A percentile compares a stretch with the other conserved stretches of the same genome.
Evolutionary conservation across 2,888 invertebrate genomes (phyloP).

Genomic region (Abrostola triplasia): DNA sequence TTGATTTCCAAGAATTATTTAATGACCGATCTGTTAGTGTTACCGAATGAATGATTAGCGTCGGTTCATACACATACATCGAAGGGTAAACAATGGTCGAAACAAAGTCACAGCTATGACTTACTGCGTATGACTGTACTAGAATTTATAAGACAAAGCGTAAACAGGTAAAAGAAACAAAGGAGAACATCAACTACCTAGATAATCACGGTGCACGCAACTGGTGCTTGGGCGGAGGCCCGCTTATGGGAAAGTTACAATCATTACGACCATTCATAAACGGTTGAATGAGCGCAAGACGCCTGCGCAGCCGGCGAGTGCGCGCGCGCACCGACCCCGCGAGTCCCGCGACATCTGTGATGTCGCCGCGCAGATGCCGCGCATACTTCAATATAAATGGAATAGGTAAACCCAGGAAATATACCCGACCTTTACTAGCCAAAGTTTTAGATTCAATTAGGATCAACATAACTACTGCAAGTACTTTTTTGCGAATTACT

Average conservation of each 20-base stretch:
- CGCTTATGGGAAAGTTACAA: slow-evolving; percentile 84
- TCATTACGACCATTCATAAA: slow-evolving; percentile 85
- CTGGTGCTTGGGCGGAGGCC: slow-evolving; percentile 75
- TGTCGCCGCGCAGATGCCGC: slow-evolving; percentile 66
- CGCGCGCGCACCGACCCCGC: slow-evolving; percentile 71
- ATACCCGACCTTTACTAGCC: slow-evolving; percentile 17
- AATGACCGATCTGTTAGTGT: slow-evolving; percentile 15
- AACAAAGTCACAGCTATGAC: slow-evolving; percentile 49
- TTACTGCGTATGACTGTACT: slow-evolving; percentile 45
- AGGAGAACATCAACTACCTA: slow-evolving; percentile 53
- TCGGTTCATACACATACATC: slow-evolving; percentile 44
- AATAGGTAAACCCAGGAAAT: slow-evolving; percentile 37
- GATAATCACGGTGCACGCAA: slow-evolving; percentile 65
- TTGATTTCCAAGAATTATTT: slow-evolving; percentile 20
- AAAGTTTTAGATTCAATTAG: slow-evolving; percentile 27
- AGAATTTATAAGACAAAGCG: slow-evolving; percentile 44
- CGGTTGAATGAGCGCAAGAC: slow-evolving; percentile 85
- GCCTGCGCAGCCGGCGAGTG: slow-evolving; percentile 69
- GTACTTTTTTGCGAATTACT: slow-evolving; percentile 45
- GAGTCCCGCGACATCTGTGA: slow-evolving; percentile 71
- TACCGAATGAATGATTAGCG: slow-evolving; percentile 38
- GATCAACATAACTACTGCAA: slow-evolving; percentile 30
- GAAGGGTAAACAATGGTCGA: slow-evolving; percentile 53
- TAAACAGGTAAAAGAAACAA: slow-evolving; percentile 59
- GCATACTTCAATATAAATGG: slow-evolving; percentile 47